phyloP scores from a whole-genome alignment of 2,888 invertebrate species.

The Ichneumoninae sp. region DNA sequence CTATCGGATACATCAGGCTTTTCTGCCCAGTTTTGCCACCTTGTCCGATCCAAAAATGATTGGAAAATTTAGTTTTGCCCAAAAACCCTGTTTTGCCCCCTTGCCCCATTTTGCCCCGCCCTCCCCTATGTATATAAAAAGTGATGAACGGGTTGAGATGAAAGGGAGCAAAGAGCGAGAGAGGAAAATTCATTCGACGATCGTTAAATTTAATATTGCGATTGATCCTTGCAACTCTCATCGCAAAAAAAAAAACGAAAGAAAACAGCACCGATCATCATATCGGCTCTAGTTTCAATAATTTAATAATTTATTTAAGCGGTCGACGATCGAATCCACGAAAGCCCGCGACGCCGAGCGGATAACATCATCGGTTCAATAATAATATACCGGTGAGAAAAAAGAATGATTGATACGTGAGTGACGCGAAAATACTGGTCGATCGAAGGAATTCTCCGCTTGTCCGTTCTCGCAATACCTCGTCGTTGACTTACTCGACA shows the following conservation, averaged over 20 bases:
- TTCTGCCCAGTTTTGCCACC: too few species aligned
- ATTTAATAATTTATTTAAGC: slow-evolving; percentile 61
- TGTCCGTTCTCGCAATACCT: slow-evolving; percentile 35
- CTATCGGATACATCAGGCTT: too few species aligned
- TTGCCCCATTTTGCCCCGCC: too few species aligned
- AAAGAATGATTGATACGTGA: slow-evolving; percentile 14
- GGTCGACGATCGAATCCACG: slow-evolving; percentile 42
- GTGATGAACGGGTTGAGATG: slow-evolving; percentile 7
- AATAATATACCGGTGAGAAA: slow-evolving; percentile 12
- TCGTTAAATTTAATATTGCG: slow-evolving; percentile 57
- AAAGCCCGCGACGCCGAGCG: neutral
- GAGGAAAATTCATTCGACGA: slow-evolving; percentile 53
- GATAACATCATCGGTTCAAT: slow-evolving; percentile 15
- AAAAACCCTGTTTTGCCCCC: too few species aligned
- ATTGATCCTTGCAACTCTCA: slow-evolving; percentile 45
- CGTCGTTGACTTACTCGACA: slow-evolving; percentile 14
- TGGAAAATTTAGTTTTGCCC: too few species aligned
- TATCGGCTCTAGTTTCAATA: slow-evolving; percentile 51
- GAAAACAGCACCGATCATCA: slow-evolving; percentile 21
- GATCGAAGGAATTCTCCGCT: slow-evolving; percentile 45
- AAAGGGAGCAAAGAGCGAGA: slow-evolving; percentile 43
- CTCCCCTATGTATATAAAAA: slow-evolving; percentile 5
- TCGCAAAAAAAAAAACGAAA: slow-evolving; percentile 41
- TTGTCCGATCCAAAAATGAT: too few species aligned
- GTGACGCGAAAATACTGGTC: slow-evolving; percentile 52